Conservation (phyloP, 2,797 vertebrate species). For the Phataginus tricuspis region DNA sequence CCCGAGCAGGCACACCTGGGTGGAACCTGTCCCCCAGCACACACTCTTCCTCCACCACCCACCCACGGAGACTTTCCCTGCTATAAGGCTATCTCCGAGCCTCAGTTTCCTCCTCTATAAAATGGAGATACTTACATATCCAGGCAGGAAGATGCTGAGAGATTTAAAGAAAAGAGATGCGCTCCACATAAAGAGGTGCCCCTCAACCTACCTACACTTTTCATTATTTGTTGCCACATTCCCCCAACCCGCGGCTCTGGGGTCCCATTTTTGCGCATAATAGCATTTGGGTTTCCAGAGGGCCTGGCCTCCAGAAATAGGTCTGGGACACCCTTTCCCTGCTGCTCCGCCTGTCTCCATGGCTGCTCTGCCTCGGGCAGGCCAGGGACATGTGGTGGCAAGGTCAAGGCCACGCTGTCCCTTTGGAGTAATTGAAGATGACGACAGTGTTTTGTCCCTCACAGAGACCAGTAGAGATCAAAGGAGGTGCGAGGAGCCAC, state of each 20-base stretch:
- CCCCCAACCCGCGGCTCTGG: not conserved
- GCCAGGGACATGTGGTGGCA: not conserved
- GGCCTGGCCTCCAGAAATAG: not conserved
- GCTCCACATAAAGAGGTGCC: not conserved
- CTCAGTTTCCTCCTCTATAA: not conserved
- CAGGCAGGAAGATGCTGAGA: not conserved
- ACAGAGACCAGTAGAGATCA: slow-evolving; percentile 61
- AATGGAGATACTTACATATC: not conserved
- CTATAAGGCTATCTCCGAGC: not conserved
- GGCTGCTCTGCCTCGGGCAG: not conserved
- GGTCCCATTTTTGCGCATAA: accelerated
- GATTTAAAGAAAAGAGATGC: not conserved
- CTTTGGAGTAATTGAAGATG: slow-evolving; percentile 58
- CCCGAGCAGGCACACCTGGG: not conserved
- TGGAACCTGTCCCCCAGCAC: accelerated
- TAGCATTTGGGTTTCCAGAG: not conserved
- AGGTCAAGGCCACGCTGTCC: slow-evolving; percentile 67
- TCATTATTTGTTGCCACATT: accelerated
- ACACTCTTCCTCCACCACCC: accelerated
- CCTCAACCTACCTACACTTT: accelerated
- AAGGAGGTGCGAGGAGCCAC: slow-evolving; percentile 23
- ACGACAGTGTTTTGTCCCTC: slow-evolving; percentile 62
- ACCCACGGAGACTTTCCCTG: not conserved
- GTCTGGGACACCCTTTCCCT: not conserved
- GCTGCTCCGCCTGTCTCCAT: not conserved